A percentile compares a stretch with the other conserved stretches of the same genome.
phyloP scores from a whole-genome alignment of 2,888 invertebrate genomes.

The Cephus nigrinus region DNA sequence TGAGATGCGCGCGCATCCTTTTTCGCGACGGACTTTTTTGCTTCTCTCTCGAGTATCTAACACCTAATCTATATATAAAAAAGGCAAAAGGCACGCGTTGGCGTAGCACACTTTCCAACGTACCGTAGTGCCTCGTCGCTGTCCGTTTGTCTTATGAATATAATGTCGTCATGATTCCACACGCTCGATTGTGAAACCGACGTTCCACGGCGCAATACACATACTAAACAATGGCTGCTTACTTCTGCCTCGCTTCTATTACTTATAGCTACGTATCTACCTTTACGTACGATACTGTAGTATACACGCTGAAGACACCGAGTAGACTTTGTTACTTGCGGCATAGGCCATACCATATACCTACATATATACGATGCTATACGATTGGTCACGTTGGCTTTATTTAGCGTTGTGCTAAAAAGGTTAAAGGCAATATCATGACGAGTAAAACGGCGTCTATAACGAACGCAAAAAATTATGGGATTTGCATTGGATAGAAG shows the following conservation, averaged over 20 bases:
- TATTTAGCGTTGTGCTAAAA: background rate
- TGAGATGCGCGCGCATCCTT: background rate
- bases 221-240: constrained; percentile 46
- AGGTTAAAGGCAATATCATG: background rate
- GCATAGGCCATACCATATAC: background rate
- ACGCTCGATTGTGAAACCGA: constrained; percentile 49
- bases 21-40: background rate
- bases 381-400: background rate
- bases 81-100: background rate
- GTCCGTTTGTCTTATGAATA: constrained; percentile 36
- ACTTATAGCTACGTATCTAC: background rate
- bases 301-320: background rate
- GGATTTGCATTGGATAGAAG: background rate
- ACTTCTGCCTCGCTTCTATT: background rate
- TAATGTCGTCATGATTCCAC: constrained; percentile 53
- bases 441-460: background rate
- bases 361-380: background rate
- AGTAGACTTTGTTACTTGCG: background rate
- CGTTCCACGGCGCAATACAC: constrained; percentile 35
- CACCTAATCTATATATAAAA: background rate
- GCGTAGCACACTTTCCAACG: constrained; percentile 16
- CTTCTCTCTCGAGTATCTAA: background rate
- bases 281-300: background rate
- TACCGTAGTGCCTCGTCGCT: constrained; percentile 10
- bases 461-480: background rate